phyloP scores from a whole-genome alignment of 2,797 vertebrate species.

The Anguilla marmorata region DNA sequence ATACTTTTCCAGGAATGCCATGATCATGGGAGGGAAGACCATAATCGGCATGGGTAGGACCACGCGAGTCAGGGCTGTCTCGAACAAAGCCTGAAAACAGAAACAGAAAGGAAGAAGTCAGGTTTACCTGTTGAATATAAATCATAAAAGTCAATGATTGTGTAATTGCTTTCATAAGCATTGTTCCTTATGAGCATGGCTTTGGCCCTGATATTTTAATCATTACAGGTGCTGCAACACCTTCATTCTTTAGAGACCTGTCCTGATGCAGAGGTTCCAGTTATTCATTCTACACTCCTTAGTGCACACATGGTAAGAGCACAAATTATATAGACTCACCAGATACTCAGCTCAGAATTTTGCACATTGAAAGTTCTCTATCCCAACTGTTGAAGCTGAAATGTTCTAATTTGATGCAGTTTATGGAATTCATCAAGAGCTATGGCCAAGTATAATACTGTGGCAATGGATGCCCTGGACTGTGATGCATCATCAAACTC shows the following conservation, averaged over 20 bases:
- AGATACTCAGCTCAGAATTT: no score
- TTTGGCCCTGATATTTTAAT: not conserved
- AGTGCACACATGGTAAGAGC: not conserved
- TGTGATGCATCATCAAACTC: no score
- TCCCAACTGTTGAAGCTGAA: no score
- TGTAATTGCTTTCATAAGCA: not conserved
- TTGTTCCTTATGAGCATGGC: not conserved
- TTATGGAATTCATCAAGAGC: not conserved
- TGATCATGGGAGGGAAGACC: slow-evolving; percentile 86
- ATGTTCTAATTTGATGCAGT: no score
- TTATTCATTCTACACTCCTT: not conserved
- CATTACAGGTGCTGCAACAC: not conserved
- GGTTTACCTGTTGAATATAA: slow-evolving; percentile 44
- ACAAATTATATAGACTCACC: no score
- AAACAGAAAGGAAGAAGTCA: not conserved
- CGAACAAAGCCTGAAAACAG: slow-evolving; percentile 83
- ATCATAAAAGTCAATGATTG: not conserved
- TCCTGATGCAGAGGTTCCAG: not conserved
- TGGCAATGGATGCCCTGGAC: no score
- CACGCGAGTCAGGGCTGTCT: slow-evolving; percentile 93
- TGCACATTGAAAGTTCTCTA: no score
- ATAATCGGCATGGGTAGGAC: slow-evolving; percentile 96
- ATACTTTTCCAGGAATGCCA: slow-evolving; percentile 18
- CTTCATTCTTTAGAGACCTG: not conserved
- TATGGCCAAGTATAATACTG: no score